Base-by-base conservation (phyloP, 2,797 vertebrate species). In the Anguilla pacifica region DNA sequence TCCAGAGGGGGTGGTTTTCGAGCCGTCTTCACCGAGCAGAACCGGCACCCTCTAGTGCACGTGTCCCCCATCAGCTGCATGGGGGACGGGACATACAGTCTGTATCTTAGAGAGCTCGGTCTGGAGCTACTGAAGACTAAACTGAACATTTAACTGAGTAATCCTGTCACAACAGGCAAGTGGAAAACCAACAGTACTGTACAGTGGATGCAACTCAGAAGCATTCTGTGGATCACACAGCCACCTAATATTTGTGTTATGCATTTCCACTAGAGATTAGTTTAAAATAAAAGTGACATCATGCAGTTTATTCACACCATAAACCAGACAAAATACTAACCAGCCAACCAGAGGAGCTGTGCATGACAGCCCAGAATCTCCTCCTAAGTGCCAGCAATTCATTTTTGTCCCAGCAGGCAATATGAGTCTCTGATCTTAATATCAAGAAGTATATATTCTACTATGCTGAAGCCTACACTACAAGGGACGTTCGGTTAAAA, bases 1-100 rank as follows among this genome's bases (percentile, higher is more conserved):
- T 99, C 98, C 89, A 97, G 94, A 0, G 98, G 96, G 55, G 97
- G 97, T 0, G 98, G 98, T 9, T 67, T 95, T 84, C 94, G 97
- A 4, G 98, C 97, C 0, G 98, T 99, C 93, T 99, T 99, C 1
- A 99, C 96, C 0, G 98, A 99, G 90, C 99, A 99, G 92, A 99
- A 99, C 85, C 97, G 96, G 94, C 99, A 99, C 9, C 99, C 99
- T 88, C 98, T 97, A 11, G 98, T 99, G 91, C 99, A 99, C 0
- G 98, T 99, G 92, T 99, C 98, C 13, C 98, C 99, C 99, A 99
- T 99, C 91, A 99, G 92, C 98, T 99, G 91, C 15, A 94, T 90
- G 0, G 31, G 85, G 0, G 86, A 25, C 83, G 39, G 86, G 0
- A 11, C 6, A 77, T 3, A 79, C 35, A 43, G 15, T 35, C 35